Evolutionary conservation across 2,113 vertebrate genomes (phyloP), one percentile per base, ranked within the genome.

Genomic region (Amazona vittata): DNA sequence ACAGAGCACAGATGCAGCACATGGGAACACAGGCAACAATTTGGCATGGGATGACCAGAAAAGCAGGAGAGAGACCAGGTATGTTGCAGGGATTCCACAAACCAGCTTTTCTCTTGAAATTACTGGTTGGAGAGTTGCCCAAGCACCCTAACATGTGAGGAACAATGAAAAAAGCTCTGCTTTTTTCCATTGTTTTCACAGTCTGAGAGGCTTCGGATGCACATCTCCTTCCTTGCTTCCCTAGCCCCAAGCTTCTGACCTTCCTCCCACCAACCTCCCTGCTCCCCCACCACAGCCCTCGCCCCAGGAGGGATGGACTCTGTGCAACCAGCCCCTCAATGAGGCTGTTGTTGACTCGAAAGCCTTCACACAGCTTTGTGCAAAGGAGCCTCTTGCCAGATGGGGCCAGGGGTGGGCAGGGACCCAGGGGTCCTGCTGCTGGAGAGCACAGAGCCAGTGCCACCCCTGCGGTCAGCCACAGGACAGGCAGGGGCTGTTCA

Each of bases 221-320:
- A 20, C 75, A 90, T 70, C 73, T 78, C 70, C 84, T 90, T 83
- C 92, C 90, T 83, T 90, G 59, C 85, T 78, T 65, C 60, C 83
- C 37, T 17, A 85, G 63, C 39, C 70, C 63, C 63, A 15, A 75
- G 60, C 83, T 79, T 71, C 90, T 14, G 49, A 55, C 15, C 63
- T 39, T 73, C 84, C 79, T 90, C 88, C 86, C 80, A 70, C 70
- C 74, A 43, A 3, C 15, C 68, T 46, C 68, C 43, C 70, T 85
- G 50, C 39, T 21, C 18, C 69, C 26, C n/a, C 1, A 0, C 22
- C 3, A 33, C 37, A 50, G 52, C 78, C 62, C 70, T 52, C 7
- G 1, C 53, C 64, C 31, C 1, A 10, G 52, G 55, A 18, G n/a
- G 46, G 70, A 43, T 9, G 41, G 26, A 35, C 71, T 67, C 64